A percentile compares a stretch with the other conserved stretches of the same genome.
Evolutionary conservation across 1,140 invertebrate genomes (phyloP).

Genomic region (Proctacanthus coquilletti): DNA sequence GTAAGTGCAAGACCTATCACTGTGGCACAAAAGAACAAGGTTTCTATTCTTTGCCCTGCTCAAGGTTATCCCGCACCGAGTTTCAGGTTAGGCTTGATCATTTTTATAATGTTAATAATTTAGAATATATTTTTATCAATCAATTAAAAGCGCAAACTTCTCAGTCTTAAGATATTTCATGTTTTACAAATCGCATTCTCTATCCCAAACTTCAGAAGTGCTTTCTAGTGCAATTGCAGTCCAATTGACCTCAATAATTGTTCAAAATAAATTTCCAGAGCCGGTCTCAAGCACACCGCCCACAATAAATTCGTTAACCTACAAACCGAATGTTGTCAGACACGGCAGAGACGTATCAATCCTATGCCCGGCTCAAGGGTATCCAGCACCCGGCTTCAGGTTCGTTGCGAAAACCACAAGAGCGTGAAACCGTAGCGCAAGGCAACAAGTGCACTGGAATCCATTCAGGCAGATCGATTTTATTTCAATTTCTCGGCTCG

Average conservation of each 20-base stretch:
- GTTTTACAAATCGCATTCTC: no score
- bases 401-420: conserved; percentile 12
- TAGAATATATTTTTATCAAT: no score
- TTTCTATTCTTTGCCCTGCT: conserved; percentile 21
- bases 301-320: conserved; percentile 24
- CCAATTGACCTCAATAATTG: no score
- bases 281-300: conserved; percentile 34
- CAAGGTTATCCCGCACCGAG: conserved; percentile 14
- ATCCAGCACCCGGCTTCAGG: conserved; percentile 13
- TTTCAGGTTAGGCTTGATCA: conserved; percentile 14
- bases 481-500: no score
- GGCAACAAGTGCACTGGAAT: no score
- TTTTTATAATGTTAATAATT: no score
- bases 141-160: no score
- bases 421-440: no score
- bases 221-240: no score
- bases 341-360: conserved; percentile 10
- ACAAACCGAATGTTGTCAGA: conserved; percentile 8
- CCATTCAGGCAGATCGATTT: no score
- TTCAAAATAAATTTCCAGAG: conserved; percentile 18
- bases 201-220: no score
- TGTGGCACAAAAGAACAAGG: conserved; percentile 9
- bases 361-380: conserved; percentile 20
- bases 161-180: no score
- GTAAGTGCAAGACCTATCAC: conserved; percentile 20